phyloP scores from a whole-genome alignment of 2,888 invertebrate genomes.

The Polydrusus cervinus region DNA sequence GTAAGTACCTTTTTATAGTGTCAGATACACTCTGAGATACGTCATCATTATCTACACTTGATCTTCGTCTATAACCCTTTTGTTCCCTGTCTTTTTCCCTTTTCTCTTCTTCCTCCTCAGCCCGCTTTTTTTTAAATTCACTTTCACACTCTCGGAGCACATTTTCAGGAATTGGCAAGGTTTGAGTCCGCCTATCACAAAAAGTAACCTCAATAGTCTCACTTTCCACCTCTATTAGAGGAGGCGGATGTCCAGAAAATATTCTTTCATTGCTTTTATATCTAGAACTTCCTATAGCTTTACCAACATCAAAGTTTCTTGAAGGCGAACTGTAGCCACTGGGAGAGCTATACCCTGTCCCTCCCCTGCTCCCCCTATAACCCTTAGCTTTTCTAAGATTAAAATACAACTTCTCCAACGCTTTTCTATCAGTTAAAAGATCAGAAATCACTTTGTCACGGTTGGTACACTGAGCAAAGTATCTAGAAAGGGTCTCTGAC shows the following conservation, averaged over 20 bases:
- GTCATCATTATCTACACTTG: slow-evolving; percentile 88
- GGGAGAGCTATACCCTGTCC: slow-evolving; percentile 63
- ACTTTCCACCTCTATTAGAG: slow-evolving; percentile 79
- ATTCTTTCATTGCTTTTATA: background rate
- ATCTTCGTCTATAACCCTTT: slow-evolving; percentile 75
- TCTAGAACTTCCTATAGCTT: slow-evolving; percentile 2
- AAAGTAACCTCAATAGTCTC: slow-evolving; percentile 75
- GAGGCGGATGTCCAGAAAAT: slow-evolving; percentile 72
- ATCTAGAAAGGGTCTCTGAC: slow-evolving; percentile 79
- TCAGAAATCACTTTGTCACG: slow-evolving; percentile 82
- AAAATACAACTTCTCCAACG: slow-evolving; percentile 83
- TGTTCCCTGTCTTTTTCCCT: slow-evolving; percentile 63
- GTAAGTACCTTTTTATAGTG: slow-evolving; percentile 87
- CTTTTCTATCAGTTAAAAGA: slow-evolving; percentile 81
- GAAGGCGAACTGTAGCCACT: slow-evolving; percentile 38
- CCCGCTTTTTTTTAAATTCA: slow-evolving; percentile 70
- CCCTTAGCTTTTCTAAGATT: slow-evolving; percentile 81
- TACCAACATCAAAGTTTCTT: slow-evolving; percentile 35
- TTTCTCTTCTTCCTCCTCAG: slow-evolving; percentile 71
- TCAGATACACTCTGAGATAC: slow-evolving; percentile 91
- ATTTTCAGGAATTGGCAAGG: slow-evolving; percentile 76
- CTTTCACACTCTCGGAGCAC: slow-evolving; percentile 72
- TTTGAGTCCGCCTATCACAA: slow-evolving; percentile 75
- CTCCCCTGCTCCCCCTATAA: slow-evolving; percentile 70
- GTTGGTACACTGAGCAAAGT: slow-evolving; percentile 79